Evolutionary conservation across 2,888 invertebrate species (phyloP).

Genomic region (Dorcus parallelipipedus): DNA sequence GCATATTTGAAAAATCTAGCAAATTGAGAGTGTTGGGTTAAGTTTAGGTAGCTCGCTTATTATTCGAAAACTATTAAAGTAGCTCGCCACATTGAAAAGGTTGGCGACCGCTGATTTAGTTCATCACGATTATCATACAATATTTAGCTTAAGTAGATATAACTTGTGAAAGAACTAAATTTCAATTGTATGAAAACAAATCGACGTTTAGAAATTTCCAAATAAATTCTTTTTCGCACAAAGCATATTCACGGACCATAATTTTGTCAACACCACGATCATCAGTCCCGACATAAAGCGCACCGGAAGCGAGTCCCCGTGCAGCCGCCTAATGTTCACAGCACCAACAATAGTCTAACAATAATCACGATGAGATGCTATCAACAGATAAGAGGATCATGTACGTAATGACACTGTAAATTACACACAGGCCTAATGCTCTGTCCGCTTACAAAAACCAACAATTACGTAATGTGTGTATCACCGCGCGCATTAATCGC

Average conservation of each 20-base stretch:
- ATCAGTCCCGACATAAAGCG: not conserved
- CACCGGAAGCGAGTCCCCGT: conserved; percentile 3
- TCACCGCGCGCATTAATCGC: conserved; percentile 21
- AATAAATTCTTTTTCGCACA: not conserved
- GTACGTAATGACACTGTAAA: conserved; percentile 43
- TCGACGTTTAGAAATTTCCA: not conserved
- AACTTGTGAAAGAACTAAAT: no score
- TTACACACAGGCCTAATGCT: conserved; percentile 30
- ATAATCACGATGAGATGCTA: conserved; percentile 41
- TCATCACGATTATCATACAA: no score
- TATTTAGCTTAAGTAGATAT: no score
- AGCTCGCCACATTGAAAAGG: no score
- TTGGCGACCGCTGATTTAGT: no score
- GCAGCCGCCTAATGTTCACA: conserved; percentile 33
- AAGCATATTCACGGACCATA: not conserved
- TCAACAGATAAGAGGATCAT: conserved; percentile 42
- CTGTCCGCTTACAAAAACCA: conserved; percentile 35
- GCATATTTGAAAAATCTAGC: no score
- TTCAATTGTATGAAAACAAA: no score
- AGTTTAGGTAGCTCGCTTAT: no score
- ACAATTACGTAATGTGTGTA: conserved; percentile 33
- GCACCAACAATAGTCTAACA: conserved; percentile 35
- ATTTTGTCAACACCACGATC: not conserved
- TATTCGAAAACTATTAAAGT: no score
- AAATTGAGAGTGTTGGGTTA: no score